Evolutionary conservation across 1,140 invertebrate species (phyloP).

Genomic region (Chironomus tepperi): DNA sequence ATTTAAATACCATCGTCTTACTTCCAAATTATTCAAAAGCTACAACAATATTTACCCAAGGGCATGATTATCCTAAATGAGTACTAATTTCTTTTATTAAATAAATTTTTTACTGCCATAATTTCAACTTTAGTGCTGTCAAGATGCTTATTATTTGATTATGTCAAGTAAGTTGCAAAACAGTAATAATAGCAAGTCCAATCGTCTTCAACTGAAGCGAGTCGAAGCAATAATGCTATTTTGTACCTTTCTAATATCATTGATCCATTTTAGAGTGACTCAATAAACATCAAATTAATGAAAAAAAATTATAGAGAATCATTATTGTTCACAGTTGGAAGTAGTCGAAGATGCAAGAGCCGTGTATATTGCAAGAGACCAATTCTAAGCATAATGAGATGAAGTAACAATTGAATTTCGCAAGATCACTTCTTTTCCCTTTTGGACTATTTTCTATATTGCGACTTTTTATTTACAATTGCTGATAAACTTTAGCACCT

Average conservation of each 20-base stretch:
- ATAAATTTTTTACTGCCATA: no score
- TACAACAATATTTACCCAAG: no score
- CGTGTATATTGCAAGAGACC: not conserved
- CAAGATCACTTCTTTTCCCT: not conserved
- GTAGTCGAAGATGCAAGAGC: not conserved
- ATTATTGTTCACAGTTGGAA: not conserved
- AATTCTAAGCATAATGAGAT: not conserved
- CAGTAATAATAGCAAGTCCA: not conserved
- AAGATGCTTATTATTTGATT: not conserved
- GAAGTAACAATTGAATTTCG: not conserved
- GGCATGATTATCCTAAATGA: no score
- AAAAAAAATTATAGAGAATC: not conserved
- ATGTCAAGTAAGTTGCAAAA: not conserved
- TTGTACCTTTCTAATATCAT: not conserved
- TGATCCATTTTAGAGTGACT: not conserved
- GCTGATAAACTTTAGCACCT: conserved; percentile 7
- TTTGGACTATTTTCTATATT: not conserved
- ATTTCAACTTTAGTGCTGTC: no score
- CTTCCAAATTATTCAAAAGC: no score
- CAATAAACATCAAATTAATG: no score
- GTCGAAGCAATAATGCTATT: no score
- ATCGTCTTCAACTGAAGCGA: not conserved
- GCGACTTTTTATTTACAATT: not conserved
- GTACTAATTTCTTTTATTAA: no score
- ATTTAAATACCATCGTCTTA: no score